Evolutionary conservation across 2,797 vertebrate species (phyloP).

Genomic region (Nyctalus aviator): DNA sequence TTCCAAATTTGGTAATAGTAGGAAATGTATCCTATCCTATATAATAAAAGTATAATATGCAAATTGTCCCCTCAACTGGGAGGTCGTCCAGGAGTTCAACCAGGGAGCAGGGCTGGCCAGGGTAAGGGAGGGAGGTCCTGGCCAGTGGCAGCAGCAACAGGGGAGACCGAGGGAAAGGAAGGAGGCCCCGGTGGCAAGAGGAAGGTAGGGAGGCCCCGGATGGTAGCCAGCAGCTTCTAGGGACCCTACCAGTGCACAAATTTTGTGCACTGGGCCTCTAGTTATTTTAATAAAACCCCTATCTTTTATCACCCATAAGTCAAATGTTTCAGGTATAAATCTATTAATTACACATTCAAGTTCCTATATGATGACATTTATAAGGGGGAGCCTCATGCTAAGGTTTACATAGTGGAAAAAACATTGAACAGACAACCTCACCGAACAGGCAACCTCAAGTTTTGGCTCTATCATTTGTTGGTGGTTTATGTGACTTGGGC

Average conservation of each 20-base stretch:
- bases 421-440: background rate
- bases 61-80: too few relatives aligned
- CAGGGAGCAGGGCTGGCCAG: too few relatives aligned
- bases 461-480: background rate
- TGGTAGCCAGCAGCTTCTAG: too few relatives aligned
- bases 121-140: too few relatives aligned
- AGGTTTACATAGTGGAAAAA: background rate
- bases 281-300: conserved; percentile 33
- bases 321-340: conserved; percentile 22
- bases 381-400: background rate
- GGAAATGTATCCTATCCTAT: background rate
- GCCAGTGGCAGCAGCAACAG: too few relatives aligned
- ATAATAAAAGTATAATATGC: too few relatives aligned
- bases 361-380: conserved; percentile 24
- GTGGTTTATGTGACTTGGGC: background rate
- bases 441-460: background rate
- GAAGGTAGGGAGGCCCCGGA: too few relatives aligned
- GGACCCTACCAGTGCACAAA: too few relatives aligned
- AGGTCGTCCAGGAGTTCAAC: too few relatives aligned
- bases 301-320: background rate
- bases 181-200: too few relatives aligned
- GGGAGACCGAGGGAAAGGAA: too few relatives aligned
- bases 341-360: background rate
- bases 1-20: conserved; percentile 30
- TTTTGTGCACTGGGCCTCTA: too few relatives aligned